These are phyloP conservation scores for Mico argentatus DNA, from an alignment of 2,797 vertebrate species.

Conservation along the genomic window DNA sequence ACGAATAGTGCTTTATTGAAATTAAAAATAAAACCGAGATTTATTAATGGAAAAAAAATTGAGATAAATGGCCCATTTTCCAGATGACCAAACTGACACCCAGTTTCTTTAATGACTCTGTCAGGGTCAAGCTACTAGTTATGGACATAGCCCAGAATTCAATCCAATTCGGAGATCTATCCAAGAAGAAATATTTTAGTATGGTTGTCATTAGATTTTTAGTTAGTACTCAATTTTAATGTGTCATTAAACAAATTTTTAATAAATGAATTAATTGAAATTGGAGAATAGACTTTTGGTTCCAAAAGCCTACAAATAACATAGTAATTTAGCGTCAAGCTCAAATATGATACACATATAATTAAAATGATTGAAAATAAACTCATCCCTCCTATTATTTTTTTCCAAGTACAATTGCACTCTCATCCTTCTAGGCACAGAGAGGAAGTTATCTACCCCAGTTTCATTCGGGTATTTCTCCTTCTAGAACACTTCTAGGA, in stretches of 20 bases:
- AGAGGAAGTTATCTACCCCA: not conserved
- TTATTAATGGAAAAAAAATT: not conserved
- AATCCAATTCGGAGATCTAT: not conserved
- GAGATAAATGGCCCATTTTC: not conserved
- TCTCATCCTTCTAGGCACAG: not conserved
- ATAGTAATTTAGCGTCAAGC: not conserved
- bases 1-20: not conserved
- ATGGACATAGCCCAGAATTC: not conserved
- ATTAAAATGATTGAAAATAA: slow-evolving; percentile 1
- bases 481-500: not conserved
- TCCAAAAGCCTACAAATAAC: not conserved
- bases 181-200: not conserved
- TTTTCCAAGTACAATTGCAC: not conserved
- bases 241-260: not conserved
- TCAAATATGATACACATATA: not conserved
- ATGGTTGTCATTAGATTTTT: not conserved
- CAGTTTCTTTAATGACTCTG: not conserved
- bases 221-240: not conserved
- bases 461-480: not conserved
- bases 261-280: not conserved
- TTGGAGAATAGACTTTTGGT: not conserved
- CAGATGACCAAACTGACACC: not conserved
- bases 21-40: not conserved
- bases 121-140: not conserved
- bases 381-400: not conserved